Evolutionary conservation across 1,140 invertebrate species (phyloP), one percentile per base, ranked within the genome.

Genomic region (Drosophila mauritiana): DNA sequence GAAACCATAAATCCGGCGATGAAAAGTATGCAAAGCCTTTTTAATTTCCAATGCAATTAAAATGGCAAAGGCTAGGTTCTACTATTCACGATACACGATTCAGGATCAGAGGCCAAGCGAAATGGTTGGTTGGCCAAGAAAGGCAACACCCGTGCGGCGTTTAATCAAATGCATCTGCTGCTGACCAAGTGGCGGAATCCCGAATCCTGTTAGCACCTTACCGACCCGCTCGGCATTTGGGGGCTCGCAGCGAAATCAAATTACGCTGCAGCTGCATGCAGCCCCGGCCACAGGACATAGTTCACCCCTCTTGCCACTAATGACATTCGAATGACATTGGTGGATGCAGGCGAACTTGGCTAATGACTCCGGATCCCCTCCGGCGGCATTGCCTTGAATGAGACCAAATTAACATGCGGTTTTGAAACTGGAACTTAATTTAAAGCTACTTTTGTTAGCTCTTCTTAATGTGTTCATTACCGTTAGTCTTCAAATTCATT

Each of bases 1-100:
- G 83, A 49, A 79, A 76, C 73, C 82, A 88, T 86, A 86, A 86
- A 86, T 88, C 79, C 76, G 69, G 62, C 42, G 39, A 46, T 42
- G 65, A 62, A 65, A 73, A 65, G 68, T 74, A 67, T 74, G 82
- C 64, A 67, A 61, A 83, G 52, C 70, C 58, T 59, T 88, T 88
- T 83, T 76, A 76, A 82, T 83, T 88, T 79, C 65, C 65, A 78
- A 76, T 58, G 67, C 79, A 88, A 86, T 86, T 88, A 86, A 86
- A 88, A 69, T n/a, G 39, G 22, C 36, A 57, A 37, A 37, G 31
- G 42, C 56, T 25, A 31, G 25, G 15, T 27, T 25, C 15, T 17
- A 34, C 25, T 8, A 7, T 37, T 10, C 8, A n/a, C 15, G 31
- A 39, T 27, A 10, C 13, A 4, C 11, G 11, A 22, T 13, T 11